phyloP scores from a whole-genome alignment of 2,113 vertebrate species.

The Taxidea taxus region DNA sequence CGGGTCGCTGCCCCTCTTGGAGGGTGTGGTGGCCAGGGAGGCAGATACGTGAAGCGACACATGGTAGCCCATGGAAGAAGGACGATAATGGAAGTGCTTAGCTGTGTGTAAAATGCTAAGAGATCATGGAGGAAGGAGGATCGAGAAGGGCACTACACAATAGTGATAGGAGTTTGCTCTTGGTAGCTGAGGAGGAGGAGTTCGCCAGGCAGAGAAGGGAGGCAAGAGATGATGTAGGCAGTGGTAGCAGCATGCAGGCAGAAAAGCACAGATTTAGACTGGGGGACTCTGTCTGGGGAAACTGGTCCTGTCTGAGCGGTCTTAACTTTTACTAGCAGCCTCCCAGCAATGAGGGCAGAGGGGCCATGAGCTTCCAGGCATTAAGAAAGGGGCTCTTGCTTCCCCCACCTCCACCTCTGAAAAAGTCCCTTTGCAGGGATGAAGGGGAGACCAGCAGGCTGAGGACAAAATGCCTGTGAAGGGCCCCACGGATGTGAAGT shows the following conservation, averaged over 20 bases:
- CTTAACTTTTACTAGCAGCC: not conserved
- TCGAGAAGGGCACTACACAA: constrained; percentile 43
- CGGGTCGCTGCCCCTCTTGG: not conserved
- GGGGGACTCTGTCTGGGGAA: not conserved
- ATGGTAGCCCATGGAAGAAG: not conserved
- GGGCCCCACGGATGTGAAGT: not conserved
- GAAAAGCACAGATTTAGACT: not conserved
- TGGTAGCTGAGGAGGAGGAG: not conserved
- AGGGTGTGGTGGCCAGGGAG: not conserved
- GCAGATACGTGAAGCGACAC: not conserved
- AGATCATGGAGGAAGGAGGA: not conserved
- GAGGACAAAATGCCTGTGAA: not conserved
- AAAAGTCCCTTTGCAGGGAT: not conserved
- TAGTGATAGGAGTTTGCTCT: not conserved
- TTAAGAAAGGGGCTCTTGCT: not conserved
- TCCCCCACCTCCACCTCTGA: not conserved
- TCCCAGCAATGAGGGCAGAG: not conserved
- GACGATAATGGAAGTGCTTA: not conserved
- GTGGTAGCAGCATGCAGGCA: not conserved
- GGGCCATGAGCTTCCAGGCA: not conserved
- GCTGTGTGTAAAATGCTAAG: not conserved
- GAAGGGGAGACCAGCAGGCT: not conserved
- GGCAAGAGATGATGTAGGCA: not conserved
- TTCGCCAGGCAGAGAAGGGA: not conserved
- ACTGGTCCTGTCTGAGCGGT: not conserved